A percentile compares a stretch with the other conserved stretches of the same genome.
These are phyloP conservation scores for Phoebastria nigripes DNA, from an alignment of 2,797 vertebrate genomes.

Conservation along the genomic window DNA sequence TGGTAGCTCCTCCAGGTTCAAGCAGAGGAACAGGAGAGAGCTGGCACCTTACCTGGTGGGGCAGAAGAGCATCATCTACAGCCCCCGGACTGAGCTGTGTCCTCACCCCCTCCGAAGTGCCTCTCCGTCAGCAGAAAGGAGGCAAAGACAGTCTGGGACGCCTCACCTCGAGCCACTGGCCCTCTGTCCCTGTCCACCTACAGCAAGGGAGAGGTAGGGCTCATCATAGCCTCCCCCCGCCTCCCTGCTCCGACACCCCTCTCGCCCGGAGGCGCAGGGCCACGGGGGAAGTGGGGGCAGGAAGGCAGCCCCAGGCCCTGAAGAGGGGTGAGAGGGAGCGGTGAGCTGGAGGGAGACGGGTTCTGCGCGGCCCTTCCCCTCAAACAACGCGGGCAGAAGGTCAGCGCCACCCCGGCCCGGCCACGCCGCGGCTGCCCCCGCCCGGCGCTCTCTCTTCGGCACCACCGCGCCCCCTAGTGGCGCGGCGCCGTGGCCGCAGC, in stretches of 20 bases:
- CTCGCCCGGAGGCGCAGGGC: no score
- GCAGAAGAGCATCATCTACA: background rate
- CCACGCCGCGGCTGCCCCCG: fast-evolving
- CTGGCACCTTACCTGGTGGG: background rate
- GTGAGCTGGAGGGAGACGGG: fast-evolving
- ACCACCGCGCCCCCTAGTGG: background rate
- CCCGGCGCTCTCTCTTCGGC: fast-evolving
- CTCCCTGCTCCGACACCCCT: fast-evolving
- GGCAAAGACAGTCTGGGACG: fast-evolving
- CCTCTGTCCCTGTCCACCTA: no score
- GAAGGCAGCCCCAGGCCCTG: fast-evolving
- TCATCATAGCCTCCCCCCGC: background rate
- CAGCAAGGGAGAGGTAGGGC: no score
- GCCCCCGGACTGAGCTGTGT: fast-evolving
- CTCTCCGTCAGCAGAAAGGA: background rate
- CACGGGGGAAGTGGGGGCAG: fast-evolving
- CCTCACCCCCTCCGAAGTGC: background rate
- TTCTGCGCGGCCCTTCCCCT: background rate
- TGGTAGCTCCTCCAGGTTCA: background rate
- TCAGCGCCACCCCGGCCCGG: no score
- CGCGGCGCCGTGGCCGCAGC: fast-evolving
- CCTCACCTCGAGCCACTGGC: fast-evolving
- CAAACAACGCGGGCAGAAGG: fast-evolving
- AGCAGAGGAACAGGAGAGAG: fast-evolving
- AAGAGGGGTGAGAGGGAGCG: fast-evolving